Conservation (phyloP, 2,888 invertebrate species). For the Drosophila neutralis region DNA sequence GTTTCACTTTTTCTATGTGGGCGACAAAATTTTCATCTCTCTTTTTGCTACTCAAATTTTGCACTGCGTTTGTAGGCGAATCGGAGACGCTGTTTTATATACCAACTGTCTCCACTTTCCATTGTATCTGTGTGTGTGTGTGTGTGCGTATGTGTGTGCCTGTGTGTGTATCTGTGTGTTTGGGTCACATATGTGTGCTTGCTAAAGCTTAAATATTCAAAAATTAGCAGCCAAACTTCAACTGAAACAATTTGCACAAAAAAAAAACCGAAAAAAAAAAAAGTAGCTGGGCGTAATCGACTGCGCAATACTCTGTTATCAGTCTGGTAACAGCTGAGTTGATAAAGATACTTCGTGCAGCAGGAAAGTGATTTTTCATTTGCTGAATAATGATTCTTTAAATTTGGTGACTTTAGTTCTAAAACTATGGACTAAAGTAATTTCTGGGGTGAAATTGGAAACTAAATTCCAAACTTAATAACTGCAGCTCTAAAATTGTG, state of each 20-base stretch:
- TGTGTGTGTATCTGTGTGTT: constrained; percentile 20
- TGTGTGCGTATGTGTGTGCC: constrained; percentile 4
- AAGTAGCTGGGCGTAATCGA: not conserved
- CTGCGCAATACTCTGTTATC: not conserved
- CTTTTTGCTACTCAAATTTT: constrained; percentile 67
- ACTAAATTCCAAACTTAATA: not conserved
- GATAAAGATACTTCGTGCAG: not conserved
- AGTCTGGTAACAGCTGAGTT: not conserved
- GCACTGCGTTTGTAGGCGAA: constrained; percentile 59
- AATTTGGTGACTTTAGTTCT: accelerated
- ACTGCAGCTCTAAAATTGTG: not conserved
- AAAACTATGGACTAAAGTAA: accelerated
- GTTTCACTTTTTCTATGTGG: constrained; percentile 75
- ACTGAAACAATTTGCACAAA: constrained; percentile 40
- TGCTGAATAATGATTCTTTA: not conserved
- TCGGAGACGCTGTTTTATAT: constrained; percentile 33
- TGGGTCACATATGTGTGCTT: constrained; percentile 4
- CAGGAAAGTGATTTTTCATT: not conserved
- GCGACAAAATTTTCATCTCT: constrained; percentile 41
- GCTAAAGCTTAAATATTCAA: constrained; percentile 54
- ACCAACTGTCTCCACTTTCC: constrained; percentile 36
- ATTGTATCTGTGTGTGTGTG: not conserved
- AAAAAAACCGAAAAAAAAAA: constrained; percentile 8
- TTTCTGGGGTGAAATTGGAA: not conserved
- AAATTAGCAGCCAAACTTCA: constrained; percentile 33